Base-by-base conservation (phyloP, 1,140 invertebrate species). In the Drosophila pseudoananassae region DNA sequence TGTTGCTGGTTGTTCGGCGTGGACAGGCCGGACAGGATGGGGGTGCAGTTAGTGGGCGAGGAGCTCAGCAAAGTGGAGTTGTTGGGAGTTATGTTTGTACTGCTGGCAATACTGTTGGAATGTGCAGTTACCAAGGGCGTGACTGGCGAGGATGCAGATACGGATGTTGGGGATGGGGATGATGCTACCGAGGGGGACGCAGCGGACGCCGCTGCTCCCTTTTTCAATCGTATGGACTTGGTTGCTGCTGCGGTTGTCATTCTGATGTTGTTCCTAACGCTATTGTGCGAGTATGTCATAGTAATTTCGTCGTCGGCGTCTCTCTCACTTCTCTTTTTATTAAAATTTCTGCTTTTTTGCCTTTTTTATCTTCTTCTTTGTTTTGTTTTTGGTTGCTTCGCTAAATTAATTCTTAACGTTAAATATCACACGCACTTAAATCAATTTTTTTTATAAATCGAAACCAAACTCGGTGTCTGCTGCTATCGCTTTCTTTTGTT, bases 241-340 rank as follows among this genome's bases (percentile, higher is more conserved):
- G 85, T 77, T 73, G 90, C 75, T 76, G 90, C 76, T 90, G 87
- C 78, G 77, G 87, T 91, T 90, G 90, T 91, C 90, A 91, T 91
- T 91, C 87, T 91, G 61, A 91, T 77, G 81, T 91, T 91, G 65
- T 91, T 91, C 74, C 90, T 91, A 90, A 91, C 80, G 74, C 80
- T 91, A 91, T 91, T 91, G 90, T 91, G 90, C 90, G 90, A 91
- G 90, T 91, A 91, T 83, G 90, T 91, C 90, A 91, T 91, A 91
- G 79, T 91, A 84, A 87, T 78, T 90, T 74, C 78, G 38, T 65
- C 78, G 82, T 43, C 52, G n/a, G n/a, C n/a, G 12, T 49, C 27
- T 46, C 36, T 70, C 51, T 25, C 33, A 45, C 45, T 74, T 47
- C 50, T 33, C 25, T 64, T 33, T 33, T 25, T 64, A 51, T 70